Base-by-base conservation (phyloP, 2,797 vertebrate genomes). In the Cetoscarus ocellatus region DNA sequence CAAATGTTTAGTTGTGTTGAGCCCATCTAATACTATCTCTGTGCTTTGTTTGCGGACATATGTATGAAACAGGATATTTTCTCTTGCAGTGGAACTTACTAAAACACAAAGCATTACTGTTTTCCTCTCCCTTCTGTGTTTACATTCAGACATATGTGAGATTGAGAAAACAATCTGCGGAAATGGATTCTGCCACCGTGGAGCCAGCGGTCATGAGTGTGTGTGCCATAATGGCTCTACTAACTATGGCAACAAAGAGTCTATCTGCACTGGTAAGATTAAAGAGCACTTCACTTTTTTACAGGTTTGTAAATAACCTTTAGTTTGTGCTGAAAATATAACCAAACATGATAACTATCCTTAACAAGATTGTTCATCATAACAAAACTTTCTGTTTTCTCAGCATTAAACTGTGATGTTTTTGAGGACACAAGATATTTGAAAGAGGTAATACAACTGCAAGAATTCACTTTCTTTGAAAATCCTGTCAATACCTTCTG, bases 131-230 rank as follows among this genome's bases (percentile, higher is more conserved):
- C 8, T 58, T 3, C 50, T 83, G 75, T 60, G 18, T 67, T 85
- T 82, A 43, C 39, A 44, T 72, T 68, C 35, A 94, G 93, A 89
- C 70, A 63, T 84, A 40, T 93, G 91, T 80, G 5, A 7, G 38
- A 62, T 80, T 70, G 61, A 92, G 77, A 61, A 63, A 10, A 82
- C 78, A 61, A 81, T 91, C 61, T 94, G 94, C 36, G 91, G 91
- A 83, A 85, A 86, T 80, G 91, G 90, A 80, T 83, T 66, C 61
- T 93, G 92, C 67, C 66, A 76, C 54, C 65, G 0, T 10, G 69
- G 38, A 59, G 38, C 35, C 55, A 15, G 43, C 0, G 73, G 90
- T n/a, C 64, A 89, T 75, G 61, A 76, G 56, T 94, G 93, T 74
- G 38, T 43, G 7, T 94, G 94, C 53, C 62, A 83, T 0, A 0